phyloP scores from a whole-genome alignment of 2,797 vertebrate genomes.

The Cirrhinus molitorella region DNA sequence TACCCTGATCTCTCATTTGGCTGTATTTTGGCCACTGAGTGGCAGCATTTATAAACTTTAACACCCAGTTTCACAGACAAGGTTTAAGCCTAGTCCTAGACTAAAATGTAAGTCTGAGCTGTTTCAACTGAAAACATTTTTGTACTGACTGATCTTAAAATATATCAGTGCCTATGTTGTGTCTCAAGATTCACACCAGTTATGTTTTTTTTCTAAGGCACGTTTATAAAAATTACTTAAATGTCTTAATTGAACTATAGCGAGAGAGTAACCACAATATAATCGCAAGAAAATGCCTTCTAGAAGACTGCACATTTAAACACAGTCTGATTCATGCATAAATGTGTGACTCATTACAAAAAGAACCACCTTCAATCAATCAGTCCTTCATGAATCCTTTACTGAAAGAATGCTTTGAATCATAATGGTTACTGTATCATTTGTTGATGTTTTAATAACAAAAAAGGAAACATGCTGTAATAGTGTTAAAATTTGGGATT shows the following conservation, averaged over 20 bases:
- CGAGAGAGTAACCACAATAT: not conserved
- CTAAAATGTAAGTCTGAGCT: no score
- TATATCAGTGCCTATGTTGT: no score
- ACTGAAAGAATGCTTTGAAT: no score
- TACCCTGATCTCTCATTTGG: not conserved
- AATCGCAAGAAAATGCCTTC: no score
- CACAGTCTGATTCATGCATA: not conserved
- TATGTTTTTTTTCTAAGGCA: no score
- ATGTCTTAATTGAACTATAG: not conserved
- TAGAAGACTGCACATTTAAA: not conserved
- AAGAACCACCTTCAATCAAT: not conserved
- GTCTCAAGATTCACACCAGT: no score
- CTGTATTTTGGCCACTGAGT: slow-evolving; percentile 11
- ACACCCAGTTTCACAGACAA: no score
- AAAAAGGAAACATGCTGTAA: not conserved
- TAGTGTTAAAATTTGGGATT: not conserved
- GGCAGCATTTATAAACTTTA: slow-evolving; percentile 15
- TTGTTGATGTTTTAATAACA: not conserved
- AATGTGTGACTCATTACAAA: not conserved
- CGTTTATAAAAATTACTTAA: no score
- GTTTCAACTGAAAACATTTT: no score
- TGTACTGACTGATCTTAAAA: no score
- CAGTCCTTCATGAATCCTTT: not conserved
- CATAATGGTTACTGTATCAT: not conserved
- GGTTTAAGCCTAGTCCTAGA: no score